A percentile compares a stretch with the other conserved stretches of the same genome.
These are phyloP conservation scores for rabbit (Oryctolagus cuniculus) DNA, from an alignment of 2,113 vertebrate species.

Conservation along the genomic window mOryCun1.1 NC_091448.1:47123501-47124000, in stretches of 20 bases:
- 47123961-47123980: neutral
- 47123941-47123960: neutral
- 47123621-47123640: slow-evolving; percentile 13
- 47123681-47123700: neutral
- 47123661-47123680: neutral
- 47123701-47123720: neutral
- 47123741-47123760: slow-evolving; percentile 10
- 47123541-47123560: neutral
- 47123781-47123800: slow-evolving; percentile 43
- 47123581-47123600: neutral
- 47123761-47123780: neutral
- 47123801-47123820: slow-evolving; percentile 21
- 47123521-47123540: neutral
- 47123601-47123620: slow-evolving; percentile 11
- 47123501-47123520: neutral
- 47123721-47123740: neutral
- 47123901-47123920: neutral
- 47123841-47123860: neutral
- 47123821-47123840: slow-evolving; percentile 49
- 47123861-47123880: neutral
- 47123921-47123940: neutral
- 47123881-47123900: neutral
- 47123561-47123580: neutral
- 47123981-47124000: neutral
- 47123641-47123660: neutral